A percentile compares a stretch with the other conserved stretches of the same genome.
Conservation (phyloP, 2,797 vertebrate genomes). For the Neoniphon sammara region DNA sequence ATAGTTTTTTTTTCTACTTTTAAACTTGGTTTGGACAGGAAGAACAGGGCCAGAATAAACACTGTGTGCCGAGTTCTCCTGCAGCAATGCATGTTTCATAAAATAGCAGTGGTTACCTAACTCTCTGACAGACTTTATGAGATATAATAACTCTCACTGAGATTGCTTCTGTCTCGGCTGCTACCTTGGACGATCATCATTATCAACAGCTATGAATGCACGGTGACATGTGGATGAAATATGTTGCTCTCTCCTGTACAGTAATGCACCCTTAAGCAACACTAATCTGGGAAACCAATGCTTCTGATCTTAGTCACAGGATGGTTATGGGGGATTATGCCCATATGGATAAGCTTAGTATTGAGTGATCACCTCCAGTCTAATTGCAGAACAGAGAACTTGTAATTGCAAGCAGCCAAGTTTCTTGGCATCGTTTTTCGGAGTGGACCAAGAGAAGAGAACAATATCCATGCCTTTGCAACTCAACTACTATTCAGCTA, state of each 20-base stretch:
- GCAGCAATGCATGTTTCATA: neutral
- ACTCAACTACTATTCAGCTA: neutral
- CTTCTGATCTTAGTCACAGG: neutral
- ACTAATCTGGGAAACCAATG: neutral
- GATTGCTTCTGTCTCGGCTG: neutral
- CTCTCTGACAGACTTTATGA: neutral
- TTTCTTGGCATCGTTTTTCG: slow-evolving; percentile 11
- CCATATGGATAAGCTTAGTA: slow-evolving; percentile 11
- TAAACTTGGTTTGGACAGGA: slow-evolving; percentile 7
- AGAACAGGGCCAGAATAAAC: slow-evolving; percentile 20
- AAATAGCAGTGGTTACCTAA: neutral
- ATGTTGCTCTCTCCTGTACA: neutral
- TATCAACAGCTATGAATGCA: neutral
- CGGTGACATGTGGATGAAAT: neutral
- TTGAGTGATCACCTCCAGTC: slow-evolving; percentile 25
- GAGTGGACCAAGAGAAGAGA: neutral
- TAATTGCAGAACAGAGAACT: slow-evolving; percentile 7
- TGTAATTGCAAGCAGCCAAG: slow-evolving; percentile 28
- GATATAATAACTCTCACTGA: neutral
- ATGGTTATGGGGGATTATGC: neutral
- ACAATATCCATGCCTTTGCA: neutral
- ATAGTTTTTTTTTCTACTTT: slow-evolving; percentile 3
- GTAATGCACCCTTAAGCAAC: neutral
- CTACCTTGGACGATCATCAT: neutral
- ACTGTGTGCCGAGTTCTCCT: no score